Evolutionary conservation across 1,140 invertebrate genomes (phyloP).

Genomic region (Brachystomella parvula): DNA sequence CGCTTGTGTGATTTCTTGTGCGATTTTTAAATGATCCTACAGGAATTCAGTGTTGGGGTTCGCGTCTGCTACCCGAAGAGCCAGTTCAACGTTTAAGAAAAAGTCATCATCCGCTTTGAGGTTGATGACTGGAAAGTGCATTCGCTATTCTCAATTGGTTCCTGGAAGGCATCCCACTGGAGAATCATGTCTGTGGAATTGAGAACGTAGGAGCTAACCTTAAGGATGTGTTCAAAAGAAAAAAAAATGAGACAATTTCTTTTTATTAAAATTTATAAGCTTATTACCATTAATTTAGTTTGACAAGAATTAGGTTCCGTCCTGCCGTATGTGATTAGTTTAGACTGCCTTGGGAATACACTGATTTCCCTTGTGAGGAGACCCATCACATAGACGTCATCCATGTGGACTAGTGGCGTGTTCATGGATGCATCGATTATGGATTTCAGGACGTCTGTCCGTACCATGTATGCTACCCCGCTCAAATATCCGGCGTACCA

Average conservation of each 20-base stretch:
- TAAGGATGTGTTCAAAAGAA: background rate
- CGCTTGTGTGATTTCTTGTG: too few species aligned
- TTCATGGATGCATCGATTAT: conserved; percentile 37
- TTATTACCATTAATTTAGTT: conserved; percentile 10
- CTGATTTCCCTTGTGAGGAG: conserved; percentile 40
- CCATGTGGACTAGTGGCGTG: conserved; percentile 44
- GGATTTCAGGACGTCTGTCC: conserved; percentile 18
- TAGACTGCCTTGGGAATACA: conserved; percentile 19
- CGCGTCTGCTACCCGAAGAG: background rate
- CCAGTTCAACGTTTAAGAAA: conserved; percentile 65
- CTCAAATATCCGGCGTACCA: conserved; percentile 39
- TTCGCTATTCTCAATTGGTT: too few species aligned
- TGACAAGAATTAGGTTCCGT: conserved; percentile 13
- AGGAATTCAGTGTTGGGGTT: conserved; percentile 12
- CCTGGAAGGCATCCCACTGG: background rate
- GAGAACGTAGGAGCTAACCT: background rate
- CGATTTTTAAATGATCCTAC: conserved; percentile 6
- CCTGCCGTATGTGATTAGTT: conserved; percentile 14
- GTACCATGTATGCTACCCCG: conserved; percentile 39
- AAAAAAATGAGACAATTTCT: too few species aligned
- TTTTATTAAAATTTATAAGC: background rate
- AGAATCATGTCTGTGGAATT: background rate
- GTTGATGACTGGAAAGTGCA: too few species aligned
- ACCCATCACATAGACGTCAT: conserved; percentile 47
- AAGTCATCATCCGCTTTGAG: conserved; percentile 84